These are phyloP conservation scores for Eupithecia vulgata DNA, from an alignment of 2,888 invertebrate genomes.

Conservation along the genomic window DNA sequence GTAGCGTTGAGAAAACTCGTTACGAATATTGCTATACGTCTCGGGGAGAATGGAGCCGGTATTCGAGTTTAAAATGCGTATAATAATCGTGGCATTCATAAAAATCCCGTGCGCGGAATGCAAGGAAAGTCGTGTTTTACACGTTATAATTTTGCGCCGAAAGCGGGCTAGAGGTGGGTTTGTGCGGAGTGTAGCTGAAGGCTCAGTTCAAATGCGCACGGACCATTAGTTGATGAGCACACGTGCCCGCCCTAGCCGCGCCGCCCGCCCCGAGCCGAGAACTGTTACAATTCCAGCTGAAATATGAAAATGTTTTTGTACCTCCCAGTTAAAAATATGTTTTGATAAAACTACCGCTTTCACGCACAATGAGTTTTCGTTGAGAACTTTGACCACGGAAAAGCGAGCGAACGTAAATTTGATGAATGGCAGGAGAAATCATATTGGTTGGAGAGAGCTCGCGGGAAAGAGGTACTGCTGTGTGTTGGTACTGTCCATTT, in stretches of 20 bases:
- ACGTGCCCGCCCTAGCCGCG: constrained; percentile 71
- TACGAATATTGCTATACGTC: constrained; percentile 82
- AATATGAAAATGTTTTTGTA: constrained; percentile 81
- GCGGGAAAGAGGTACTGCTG: neutral
- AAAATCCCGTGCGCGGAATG: constrained; percentile 82
- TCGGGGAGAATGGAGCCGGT: constrained; percentile 79
- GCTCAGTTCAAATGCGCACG: constrained; percentile 83
- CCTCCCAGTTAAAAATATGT: constrained; percentile 75
- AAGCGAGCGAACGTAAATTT: constrained; percentile 39
- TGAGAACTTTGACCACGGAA: constrained; percentile 67
- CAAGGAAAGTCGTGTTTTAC: constrained; percentile 82
- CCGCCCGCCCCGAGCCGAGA: constrained; percentile 49
- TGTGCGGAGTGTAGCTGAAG: constrained; percentile 67
- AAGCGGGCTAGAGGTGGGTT: constrained; percentile 76
- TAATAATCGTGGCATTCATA: constrained; percentile 83
- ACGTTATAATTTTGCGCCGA: constrained; percentile 83
- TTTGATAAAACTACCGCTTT: constrained; percentile 78
- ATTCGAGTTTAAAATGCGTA: constrained; percentile 84
- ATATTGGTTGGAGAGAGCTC: constrained; percentile 15
- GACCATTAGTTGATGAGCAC: constrained; percentile 85
- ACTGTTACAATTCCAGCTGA: constrained; percentile 80
- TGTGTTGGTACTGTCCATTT: neutral
- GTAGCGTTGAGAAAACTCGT: constrained; percentile 81
- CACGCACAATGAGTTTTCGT: constrained; percentile 78
- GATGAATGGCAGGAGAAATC: constrained; percentile 28